Base-by-base conservation (phyloP, 2,888 invertebrate genomes). In the Prostheceraeus crozeri region DNA sequence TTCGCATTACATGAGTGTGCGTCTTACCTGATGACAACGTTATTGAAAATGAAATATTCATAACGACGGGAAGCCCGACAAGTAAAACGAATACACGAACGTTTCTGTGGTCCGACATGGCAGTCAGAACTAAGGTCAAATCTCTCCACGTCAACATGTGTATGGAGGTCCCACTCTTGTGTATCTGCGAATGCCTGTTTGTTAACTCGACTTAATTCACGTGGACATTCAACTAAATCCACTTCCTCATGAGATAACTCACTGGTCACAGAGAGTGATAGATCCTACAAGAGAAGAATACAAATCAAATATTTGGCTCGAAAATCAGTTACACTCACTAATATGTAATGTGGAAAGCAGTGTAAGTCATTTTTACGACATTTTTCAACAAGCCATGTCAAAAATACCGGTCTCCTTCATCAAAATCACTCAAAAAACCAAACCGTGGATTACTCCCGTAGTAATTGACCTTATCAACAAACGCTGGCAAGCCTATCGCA, bases 41-140 rank as follows among this genome's bases (percentile, higher is more conserved):
- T 57, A 28, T 57, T 57, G 2, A 57, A 23, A 8, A 57, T 57
- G 27, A 57, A 57, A 57, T 57, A 57, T n/a, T 46, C 57, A 35
- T 14, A 57, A 25, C 57, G 53, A 11, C 57, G 31, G 14, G 48
- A 27, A 8, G 57, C 57, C 28, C 57, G 19, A 28, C 57, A 35
- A 6, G 57, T 57, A 28, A 57, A 57, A 27, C 28, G 25, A 6
- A 57, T 21, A 3, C 48, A 33, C 6, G 57, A 46, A 1, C 46
- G 23, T 8, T 57, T 57, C 21, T 25, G 28, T 25, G 57, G 57
- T 2, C 57, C 57, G 28, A 57, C 23, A n/a, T 51, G 21, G 25
- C 35, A 57, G 8, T 33, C 57, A 2, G 57, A 21, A 2, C 14
- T 6, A 14, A 57, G 45, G 25, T 57, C 57, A 23, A 45, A 16